A percentile compares a stretch with the other conserved stretches of the same genome.
Conservation (phyloP, 1,140 invertebrate species). For the Aphidius ervi region DNA sequence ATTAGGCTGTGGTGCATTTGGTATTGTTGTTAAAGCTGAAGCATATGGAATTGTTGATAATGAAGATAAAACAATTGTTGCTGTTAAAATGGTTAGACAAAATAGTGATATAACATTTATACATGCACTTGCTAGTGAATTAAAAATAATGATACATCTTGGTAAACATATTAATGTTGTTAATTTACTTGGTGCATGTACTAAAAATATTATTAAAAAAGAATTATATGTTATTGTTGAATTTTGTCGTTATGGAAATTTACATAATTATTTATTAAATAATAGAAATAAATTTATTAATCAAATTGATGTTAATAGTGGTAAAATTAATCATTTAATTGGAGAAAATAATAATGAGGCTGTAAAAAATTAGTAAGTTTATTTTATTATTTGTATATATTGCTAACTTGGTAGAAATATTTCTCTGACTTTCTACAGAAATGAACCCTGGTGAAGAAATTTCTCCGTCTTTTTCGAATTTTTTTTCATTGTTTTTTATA, state of each 20-base stretch:
- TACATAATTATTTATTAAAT: conserved; percentile 78
- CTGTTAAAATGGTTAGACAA: conserved; percentile 83
- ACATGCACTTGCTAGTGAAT: conserved; percentile 78
- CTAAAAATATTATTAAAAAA: conserved; percentile 86
- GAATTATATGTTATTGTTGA: conserved; percentile 92
- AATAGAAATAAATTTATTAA: conserved; percentile 76
- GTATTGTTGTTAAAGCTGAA: conserved; percentile 85
- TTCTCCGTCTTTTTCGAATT: background rate
- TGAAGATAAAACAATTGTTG: conserved; percentile 68
- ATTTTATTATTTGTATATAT: background rate
- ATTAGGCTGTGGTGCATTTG: conserved; percentile 88
- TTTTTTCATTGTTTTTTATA: background rate
- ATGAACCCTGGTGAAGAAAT: background rate
- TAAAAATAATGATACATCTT: conserved; percentile 94
- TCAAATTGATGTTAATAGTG: conserved; percentile 67
- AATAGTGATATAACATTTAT: conserved; percentile 70
- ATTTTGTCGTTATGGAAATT: conserved; percentile 85
- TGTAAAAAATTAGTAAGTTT: conserved; percentile 1
- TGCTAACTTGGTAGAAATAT: background rate
- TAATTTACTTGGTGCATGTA: conserved; percentile 89
- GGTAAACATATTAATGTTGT: conserved; percentile 93
- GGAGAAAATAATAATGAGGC: conserved; percentile 57
- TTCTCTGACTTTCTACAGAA: background rate
- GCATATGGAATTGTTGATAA: conserved; percentile 71
- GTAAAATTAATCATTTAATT: conserved; percentile 63